Evolutionary conservation across 2,797 vertebrate species (phyloP).

Genomic region (Bovichtus variegatus): DNA sequence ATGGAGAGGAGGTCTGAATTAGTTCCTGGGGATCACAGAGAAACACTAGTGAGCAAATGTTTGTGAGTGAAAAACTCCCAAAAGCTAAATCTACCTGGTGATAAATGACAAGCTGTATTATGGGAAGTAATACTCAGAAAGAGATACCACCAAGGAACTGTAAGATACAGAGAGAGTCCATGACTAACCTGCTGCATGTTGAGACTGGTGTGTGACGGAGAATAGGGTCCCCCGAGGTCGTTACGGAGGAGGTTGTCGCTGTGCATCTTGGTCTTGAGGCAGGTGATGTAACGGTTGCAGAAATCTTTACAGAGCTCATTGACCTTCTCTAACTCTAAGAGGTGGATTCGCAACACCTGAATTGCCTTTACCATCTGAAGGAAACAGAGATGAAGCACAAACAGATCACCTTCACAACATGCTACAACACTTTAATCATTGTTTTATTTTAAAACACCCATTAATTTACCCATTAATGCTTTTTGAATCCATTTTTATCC

Average conservation of each 20-base stretch:
- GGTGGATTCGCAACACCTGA: constrained; percentile 97
- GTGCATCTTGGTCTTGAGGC: constrained; percentile 99
- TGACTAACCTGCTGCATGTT: constrained; percentile 94
- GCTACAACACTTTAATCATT: not conserved
- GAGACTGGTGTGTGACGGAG: constrained; percentile 94
- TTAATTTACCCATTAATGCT: not conserved
- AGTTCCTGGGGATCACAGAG: constrained; percentile 90
- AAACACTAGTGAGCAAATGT: constrained; percentile 74
- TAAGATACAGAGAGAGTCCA: not conserved
- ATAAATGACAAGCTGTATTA: constrained; percentile 24
- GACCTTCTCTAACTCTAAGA: constrained; percentile 98
- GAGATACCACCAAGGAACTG: not conserved
- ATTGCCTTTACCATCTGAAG: constrained; percentile 98
- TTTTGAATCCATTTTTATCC: not conserved
- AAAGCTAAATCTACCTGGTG: constrained; percentile 28
- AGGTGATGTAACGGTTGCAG: constrained; percentile 99
- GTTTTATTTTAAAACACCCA: not conserved
- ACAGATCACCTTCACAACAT: not conserved
- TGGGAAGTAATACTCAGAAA: not conserved
- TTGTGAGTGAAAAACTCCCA: too few species aligned
- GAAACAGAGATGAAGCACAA: constrained; percentile 22
- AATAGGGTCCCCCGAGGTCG: constrained; percentile 96
- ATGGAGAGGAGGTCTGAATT: constrained; percentile 95
- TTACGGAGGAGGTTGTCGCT: constrained; percentile 99
- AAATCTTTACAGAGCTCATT: constrained; percentile 99